Evolutionary conservation across 2,113 vertebrate genomes (phyloP).

Genomic region (Mionectes macconnelli): DNA sequence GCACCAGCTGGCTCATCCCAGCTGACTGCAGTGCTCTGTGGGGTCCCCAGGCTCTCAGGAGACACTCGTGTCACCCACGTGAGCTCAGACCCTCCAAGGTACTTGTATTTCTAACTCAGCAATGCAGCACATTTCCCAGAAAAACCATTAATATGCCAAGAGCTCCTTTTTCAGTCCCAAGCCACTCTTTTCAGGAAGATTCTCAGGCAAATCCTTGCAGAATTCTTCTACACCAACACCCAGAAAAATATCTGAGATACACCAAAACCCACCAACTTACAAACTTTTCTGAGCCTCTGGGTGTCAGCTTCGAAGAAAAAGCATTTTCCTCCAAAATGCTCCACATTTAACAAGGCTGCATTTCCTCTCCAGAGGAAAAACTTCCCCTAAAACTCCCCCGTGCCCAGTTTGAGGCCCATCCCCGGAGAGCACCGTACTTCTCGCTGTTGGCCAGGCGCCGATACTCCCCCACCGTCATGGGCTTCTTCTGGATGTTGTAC

Average conservation of each 20-base stretch:
- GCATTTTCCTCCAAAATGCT: neutral
- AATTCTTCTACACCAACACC: neutral
- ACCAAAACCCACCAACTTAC: neutral
- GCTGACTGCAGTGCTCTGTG: neutral
- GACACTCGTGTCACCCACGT: fast-evolving
- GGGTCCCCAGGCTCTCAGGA: neutral
- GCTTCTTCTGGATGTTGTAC: slow-evolving; percentile 86
- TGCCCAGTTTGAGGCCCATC: fast-evolving
- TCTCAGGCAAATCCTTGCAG: neutral
- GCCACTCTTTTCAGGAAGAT: neutral
- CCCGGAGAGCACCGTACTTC: slow-evolving; percentile 62
- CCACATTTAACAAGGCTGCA: neutral
- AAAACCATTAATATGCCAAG: neutral
- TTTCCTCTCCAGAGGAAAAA: neutral
- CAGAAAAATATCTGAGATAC: neutral
- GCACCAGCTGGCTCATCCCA: neutral
- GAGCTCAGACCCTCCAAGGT: neutral
- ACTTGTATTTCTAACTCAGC: neutral
- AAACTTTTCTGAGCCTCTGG: neutral
- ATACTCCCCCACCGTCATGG: slow-evolving; percentile 82
- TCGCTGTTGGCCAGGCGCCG: slow-evolving; percentile 81
- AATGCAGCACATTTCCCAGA: neutral
- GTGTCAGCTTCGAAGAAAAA: neutral
- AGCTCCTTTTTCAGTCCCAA: neutral
- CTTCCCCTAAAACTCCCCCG: fast-evolving